Evolutionary conservation across 2,113 vertebrate species (phyloP), one percentile per base, ranked within the genome.

Genomic region (Canis aureus): DNA sequence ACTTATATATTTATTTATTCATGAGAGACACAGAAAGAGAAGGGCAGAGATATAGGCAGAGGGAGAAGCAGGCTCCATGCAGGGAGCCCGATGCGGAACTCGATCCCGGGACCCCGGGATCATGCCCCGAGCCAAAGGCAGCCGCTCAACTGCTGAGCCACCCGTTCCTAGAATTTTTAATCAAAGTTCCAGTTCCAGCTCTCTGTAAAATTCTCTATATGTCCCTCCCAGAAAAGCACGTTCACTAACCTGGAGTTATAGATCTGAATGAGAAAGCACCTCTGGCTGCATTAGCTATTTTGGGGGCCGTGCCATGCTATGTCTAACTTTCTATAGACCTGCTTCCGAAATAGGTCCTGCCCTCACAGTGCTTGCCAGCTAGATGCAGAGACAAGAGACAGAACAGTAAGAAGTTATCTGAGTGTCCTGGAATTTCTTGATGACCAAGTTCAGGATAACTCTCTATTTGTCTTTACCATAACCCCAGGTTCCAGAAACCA

Each of bases 401-500:
- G 89, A 62, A 11, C 27, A 66, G 32, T 67, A 81, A 80, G 51
- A 67, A 88, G 73, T 59, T 43, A 59, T 59, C 67, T 62, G 69
- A 89, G 57, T 32, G 60, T 96, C 90, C 15, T 12, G 3, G 57
- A 35, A 53, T 69, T 94, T 88, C 66, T 16, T 29, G 59, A 79
- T 27, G 29, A 73, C n/a, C 89, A 94, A 92, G 60, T 93, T 89
- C 25, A 86, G 27, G 64, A 69, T 87, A 35, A 79, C 29, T 51
- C 53, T 95, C 62, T 81, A 66, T 62, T 89, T 69, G 16, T 89
- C 82, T 71, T 94, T 79, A 94, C 51, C 55, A 57, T 67, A 91
- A 91, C n/a, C 66, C 55, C 55, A 95, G 25, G 32, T 81, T 49
- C 69, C 60, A 84, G 81, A 96, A 94, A 89, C 78, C 79, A 90